Percentiles rank a stretch among this genome's conserved stretches.
Evolutionary conservation across 2,113 vertebrate genomes (phyloP).

Genomic region (Passerina amoena): DNA sequence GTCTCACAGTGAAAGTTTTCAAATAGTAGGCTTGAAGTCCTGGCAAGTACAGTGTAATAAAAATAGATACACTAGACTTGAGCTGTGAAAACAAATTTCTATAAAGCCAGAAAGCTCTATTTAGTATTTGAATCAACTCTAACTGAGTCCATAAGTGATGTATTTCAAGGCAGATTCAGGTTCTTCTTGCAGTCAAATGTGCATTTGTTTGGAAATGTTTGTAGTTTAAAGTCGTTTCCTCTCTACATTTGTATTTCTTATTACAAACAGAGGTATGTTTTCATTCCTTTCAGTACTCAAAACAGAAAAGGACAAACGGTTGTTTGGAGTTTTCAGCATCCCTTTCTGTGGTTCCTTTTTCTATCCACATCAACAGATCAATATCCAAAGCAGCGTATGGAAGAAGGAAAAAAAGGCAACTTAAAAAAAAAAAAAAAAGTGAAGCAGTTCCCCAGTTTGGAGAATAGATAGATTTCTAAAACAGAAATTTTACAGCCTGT

Average conservation of each 20-base stretch:
- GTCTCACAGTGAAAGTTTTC: slow-evolving; percentile 5
- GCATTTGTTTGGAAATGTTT: background rate
- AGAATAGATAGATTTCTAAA: slow-evolving; percentile 10
- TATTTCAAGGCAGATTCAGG: background rate
- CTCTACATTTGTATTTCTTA: background rate
- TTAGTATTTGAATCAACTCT: background rate
- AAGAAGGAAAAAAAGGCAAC: background rate
- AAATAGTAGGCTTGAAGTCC: background rate
- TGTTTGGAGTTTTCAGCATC: background rate
- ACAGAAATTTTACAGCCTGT: slow-evolving; percentile 32
- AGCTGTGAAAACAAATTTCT: slow-evolving; percentile 5
- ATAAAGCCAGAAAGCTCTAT: background rate
- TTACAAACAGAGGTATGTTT: background rate
- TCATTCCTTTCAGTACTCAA: background rate
- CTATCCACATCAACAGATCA: background rate
- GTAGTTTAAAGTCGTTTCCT: background rate
- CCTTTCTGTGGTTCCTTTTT: background rate
- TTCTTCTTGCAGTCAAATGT: background rate
- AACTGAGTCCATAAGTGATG: background rate
- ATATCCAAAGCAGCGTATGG: background rate
- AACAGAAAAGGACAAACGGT: background rate
- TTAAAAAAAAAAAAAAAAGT: rapidly evolving
- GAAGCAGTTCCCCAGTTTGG: background rate
- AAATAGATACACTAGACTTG: slow-evolving; percentile 12
- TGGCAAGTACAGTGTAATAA: slow-evolving; percentile 5